A percentile compares a stretch with the other conserved stretches of the same genome.
Evolutionary conservation across 1,140 invertebrate species (phyloP).

Genomic region (Nasonia vitripennis): DNA sequence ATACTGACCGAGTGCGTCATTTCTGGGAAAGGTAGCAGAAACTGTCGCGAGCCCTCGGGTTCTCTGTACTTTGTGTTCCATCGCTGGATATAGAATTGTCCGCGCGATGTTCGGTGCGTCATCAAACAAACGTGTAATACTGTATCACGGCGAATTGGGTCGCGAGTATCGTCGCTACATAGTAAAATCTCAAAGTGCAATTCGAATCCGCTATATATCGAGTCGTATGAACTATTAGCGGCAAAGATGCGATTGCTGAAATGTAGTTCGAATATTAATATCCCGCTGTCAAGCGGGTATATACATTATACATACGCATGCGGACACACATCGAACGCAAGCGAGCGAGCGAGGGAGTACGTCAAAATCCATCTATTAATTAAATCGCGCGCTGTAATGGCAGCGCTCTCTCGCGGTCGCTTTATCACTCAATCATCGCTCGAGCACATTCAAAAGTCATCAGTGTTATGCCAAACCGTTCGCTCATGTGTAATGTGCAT

Average conservation of each 20-base stretch:
- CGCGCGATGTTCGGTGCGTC: too few species aligned
- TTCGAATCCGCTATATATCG: not conserved
- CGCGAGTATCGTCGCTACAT: not conserved
- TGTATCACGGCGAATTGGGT: too few species aligned
- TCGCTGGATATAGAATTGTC: too few species aligned
- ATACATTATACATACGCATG: not conserved
- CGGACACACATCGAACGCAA: not conserved
- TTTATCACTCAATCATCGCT: slow-evolving; percentile 1
- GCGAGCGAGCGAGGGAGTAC: not conserved
- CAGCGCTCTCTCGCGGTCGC: not conserved
- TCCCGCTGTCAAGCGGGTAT: not conserved
- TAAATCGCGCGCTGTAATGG: not conserved
- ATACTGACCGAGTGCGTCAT: not conserved
- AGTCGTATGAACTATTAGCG: not conserved
- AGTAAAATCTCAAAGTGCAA: not conserved
- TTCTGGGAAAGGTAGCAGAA: not conserved
- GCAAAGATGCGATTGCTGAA: not conserved
- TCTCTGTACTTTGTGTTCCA: not conserved
- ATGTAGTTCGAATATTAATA: not conserved
- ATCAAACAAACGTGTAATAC: too few species aligned
- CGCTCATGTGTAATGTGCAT: not conserved
- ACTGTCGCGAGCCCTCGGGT: not conserved
- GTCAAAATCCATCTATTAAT: not conserved
- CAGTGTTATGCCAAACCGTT: not conserved
- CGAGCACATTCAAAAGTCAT: not conserved